Base-by-base conservation (phyloP, 2,888 invertebrate genomes). In the Nesidiocoris tenuis region DNA sequence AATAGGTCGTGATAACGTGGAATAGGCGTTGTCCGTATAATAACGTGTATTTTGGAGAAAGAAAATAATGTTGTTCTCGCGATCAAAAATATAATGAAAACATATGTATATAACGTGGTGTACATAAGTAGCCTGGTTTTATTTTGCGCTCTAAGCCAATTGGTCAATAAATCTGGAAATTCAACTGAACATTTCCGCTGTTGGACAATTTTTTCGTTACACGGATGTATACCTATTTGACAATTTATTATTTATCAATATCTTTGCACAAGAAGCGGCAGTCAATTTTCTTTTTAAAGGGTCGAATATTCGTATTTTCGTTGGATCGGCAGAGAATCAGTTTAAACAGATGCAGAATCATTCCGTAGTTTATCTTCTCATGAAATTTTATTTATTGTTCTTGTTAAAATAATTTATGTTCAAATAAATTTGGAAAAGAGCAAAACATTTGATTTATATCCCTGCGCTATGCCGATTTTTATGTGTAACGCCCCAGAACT, bases 331-430 rank as follows among this genome's bases (percentile, higher is more conserved):
- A n/a, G n/a, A n/a, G n/a, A n/a, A n/a, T n/a, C n/a, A 19, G 39
- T 39, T 39, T 1, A 39, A 39, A 25, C 17, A 65, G 54, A 67
- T 39, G 39, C 19, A 54, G 55, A 56, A 67, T 70, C 70, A 70
- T 70, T 70, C 70, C 70, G 59, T 70, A 57, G 59, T 54, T 56
- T 65, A 65, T 25, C 39, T 65, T 39, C 22, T 22, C 70, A 59
- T 17, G 59, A 25, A 59, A 70, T 23, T 59, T 59, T 54, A 57
- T 70, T 70, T 23, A 23, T 70, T 70, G 24, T 70, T 70, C 22
- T 70, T 70, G 70, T 70, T 70, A 12, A 39, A 24, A 59, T 59
- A 59, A 70, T 70, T 70, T 70, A 70, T 70, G 70, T 70, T 70
- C 25, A 22, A 70, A 70, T 70, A 70, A 70, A 70, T 70, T 70